Evolutionary conservation across 2,113 vertebrate species (phyloP), one percentile per base, ranked within the genome.

Genomic region (Rhea pennata): DNA sequence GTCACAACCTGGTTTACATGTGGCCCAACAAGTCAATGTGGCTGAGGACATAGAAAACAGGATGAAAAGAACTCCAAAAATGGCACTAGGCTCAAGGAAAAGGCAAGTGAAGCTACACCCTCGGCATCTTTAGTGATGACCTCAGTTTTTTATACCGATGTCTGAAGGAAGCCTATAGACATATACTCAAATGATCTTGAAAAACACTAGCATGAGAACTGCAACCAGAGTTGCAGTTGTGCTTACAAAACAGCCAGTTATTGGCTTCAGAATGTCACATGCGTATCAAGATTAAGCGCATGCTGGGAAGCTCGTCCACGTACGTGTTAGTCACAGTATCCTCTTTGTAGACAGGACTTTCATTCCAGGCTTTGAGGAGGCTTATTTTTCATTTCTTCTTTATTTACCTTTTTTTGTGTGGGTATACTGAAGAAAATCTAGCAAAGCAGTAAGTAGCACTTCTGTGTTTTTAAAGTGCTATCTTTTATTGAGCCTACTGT

Each of bases 311-410:
- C 33, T 65, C 44, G 40, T 23, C 46, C 13, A n/a, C 29, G 16
- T 16, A 19, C 0, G 0, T 51, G 11, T 24, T 2, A 56, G 2
- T 40, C 8, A 31, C 7, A 50, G 20, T 61, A 7, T 54, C 40
- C 2, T 7, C 0, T 8, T 74, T 84, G 11, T 5, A 26, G 11
- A 33, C 14, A 48, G 15, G 23, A 65, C 6, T 23, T 54, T 73
- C 48, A 11, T 54, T 15, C 3, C 69, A 91, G 13, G 12, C 65
- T 91, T 70, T 44, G 58, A 56, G 27, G 12, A 9, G 3, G 10
- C 36, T 46, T 69, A 12, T 64, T 85, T 79, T 86, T 39, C 1
- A 7, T 40, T 69, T 92, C 82, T 88, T 27, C 8, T 88, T 81
- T 93, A 44, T 75, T 79, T 5, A 14, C 6, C 5, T 50, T 79